Conservation (phyloP, 2,888 invertebrate genomes). For the Myopa tessellatipennis region DNA sequence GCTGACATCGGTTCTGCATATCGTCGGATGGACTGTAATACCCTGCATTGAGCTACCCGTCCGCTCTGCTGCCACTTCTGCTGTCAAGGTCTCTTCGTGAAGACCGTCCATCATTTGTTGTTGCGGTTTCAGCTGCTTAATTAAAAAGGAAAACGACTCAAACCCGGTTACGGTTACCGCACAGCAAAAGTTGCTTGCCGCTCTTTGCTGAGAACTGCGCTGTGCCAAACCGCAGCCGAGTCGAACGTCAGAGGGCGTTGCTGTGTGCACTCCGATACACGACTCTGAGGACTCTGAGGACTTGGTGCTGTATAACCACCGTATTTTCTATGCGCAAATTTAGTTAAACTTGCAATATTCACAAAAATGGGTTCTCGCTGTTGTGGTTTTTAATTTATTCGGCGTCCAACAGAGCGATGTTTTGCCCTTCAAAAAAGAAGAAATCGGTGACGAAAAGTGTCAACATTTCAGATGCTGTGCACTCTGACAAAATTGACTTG, state of each 20-base stretch:
- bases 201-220: background rate
- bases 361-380: background rate
- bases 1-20: too few relatives aligned
- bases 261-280: too few relatives aligned
- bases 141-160: conserved; percentile 10
- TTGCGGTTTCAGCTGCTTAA: conserved; percentile 10
- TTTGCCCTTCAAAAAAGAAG: background rate
- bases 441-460: background rate
- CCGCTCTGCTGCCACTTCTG: too few relatives aligned
- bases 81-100: too few relatives aligned
- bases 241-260: background rate
- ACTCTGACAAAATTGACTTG: background rate
- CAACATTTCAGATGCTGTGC: background rate
- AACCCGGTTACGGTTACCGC: background rate
- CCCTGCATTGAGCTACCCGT: too few relatives aligned
- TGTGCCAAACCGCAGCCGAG: conserved; percentile 5
- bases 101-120: background rate
- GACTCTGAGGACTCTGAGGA: too few relatives aligned
- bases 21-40: too few relatives aligned
- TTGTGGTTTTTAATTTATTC: conserved; percentile 22
- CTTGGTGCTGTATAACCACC: too few relatives aligned
- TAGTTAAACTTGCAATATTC: background rate
- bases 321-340: too few relatives aligned
- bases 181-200: background rate
- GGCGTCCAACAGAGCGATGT: conserved; percentile 8